Conservation (phyloP, 2,888 invertebrate genomes). For the Polydrusus cervinus region DNA sequence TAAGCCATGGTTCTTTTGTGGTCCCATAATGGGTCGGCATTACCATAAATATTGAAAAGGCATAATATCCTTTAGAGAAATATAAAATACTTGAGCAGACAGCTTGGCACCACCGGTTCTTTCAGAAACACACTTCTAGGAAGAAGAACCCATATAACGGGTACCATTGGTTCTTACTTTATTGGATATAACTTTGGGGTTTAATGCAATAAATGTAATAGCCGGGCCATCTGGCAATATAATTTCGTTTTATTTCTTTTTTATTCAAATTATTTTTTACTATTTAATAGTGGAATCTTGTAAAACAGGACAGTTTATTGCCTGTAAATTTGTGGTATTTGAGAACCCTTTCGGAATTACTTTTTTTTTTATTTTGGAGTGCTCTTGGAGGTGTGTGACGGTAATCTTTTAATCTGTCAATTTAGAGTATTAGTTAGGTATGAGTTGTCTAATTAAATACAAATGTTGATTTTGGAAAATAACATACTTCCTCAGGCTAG, state of each 20-base stretch:
- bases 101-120: constrained; percentile 44
- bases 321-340: constrained; percentile 39
- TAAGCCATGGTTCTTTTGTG: constrained; percentile 33
- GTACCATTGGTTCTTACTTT: constrained; percentile 40
- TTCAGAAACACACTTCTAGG: constrained; percentile 29
- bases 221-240: constrained; percentile 40
- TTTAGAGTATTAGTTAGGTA: constrained; percentile 26
- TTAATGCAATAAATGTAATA: constrained; percentile 40
- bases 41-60: constrained; percentile 45
- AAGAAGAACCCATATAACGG: constrained; percentile 39
- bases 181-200: constrained; percentile 43
- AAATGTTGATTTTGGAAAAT: too few species aligned
- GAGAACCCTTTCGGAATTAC: constrained; percentile 5
- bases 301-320: constrained; percentile 42
- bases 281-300: constrained; percentile 39
- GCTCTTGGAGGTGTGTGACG: constrained; percentile 16
- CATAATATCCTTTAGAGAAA: constrained; percentile 38
- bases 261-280: constrained; percentile 48
- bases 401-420: constrained; percentile 42
- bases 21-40: constrained; percentile 39
- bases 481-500: too few species aligned
- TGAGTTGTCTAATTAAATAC: constrained; percentile 29
- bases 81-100: constrained; percentile 45
- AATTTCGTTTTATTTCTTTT: constrained; percentile 35
- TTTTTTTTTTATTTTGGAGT: constrained; percentile 23